phyloP scores from a whole-genome alignment of 2,888 invertebrate genomes.

The Plagodis dolabraria region DNA sequence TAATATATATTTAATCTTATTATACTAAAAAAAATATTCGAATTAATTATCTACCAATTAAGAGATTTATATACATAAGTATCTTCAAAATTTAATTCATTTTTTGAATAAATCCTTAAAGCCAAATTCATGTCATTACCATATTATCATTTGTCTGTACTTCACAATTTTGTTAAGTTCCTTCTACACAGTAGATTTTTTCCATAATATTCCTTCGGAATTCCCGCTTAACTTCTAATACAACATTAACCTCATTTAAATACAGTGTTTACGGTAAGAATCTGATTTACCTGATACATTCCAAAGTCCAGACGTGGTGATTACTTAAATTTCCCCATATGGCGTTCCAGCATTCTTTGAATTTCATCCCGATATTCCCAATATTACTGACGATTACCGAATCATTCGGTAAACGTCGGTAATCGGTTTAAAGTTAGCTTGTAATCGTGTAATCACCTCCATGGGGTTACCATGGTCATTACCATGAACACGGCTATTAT shows the following conservation, averaged over 20 bases:
- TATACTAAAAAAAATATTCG: no score
- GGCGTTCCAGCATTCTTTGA: constrained; percentile 57
- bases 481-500: constrained; percentile 68
- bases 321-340: constrained; percentile 49
- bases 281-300: constrained; percentile 32
- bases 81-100: no score
- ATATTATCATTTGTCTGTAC: no score
- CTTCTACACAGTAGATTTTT: constrained; percentile 23
- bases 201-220: constrained; percentile 44
- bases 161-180: no score
- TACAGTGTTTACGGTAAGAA: constrained; percentile 60
- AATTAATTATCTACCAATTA: no score
- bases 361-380: constrained; percentile 55
- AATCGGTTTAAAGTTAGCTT: constrained; percentile 46
- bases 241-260: constrained; percentile 60
- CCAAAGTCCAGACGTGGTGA: constrained; percentile 41
- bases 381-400: constrained; percentile 75
- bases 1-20: no score
- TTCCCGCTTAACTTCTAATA: constrained; percentile 45
- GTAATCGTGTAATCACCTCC: constrained; percentile 81
- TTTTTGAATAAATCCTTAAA: no score
- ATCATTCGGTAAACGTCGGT: constrained; percentile 74
- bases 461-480: constrained; percentile 71
- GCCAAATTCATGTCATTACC: no score
- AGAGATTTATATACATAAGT: no score